These are phyloP conservation scores for Tragelaphus strepsiceros DNA, from an alignment of 2,113 vertebrate species.

Conservation along the genomic window DNA sequence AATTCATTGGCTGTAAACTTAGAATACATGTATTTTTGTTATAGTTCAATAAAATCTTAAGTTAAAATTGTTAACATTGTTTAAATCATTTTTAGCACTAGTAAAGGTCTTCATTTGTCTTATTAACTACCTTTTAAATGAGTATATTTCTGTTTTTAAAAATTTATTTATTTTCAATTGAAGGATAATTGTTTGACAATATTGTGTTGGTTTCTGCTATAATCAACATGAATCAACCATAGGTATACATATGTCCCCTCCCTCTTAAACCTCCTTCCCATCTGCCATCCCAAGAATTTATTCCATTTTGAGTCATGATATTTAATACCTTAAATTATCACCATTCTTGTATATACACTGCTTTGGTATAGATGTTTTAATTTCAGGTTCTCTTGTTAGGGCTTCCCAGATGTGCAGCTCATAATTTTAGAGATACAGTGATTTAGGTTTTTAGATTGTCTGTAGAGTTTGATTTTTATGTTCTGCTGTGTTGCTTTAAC, in stretches of 20 bases:
- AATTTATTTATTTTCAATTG: neutral
- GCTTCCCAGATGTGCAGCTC: neutral
- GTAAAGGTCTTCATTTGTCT: neutral
- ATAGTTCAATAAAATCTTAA: neutral
- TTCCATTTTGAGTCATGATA: neutral
- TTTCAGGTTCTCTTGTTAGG: neutral
- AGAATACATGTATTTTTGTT: neutral
- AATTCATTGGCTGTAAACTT: neutral
- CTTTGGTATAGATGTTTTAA: neutral
- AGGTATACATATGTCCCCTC: neutral
- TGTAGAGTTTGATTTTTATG: conserved; percentile 7
- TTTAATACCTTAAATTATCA: neutral
- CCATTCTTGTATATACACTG: neutral
- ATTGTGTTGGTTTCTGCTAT: neutral
- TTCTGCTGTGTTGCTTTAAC: neutral
- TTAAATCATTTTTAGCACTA: neutral
- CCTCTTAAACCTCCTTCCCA: neutral
- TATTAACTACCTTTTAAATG: neutral
- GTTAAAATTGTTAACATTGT: neutral
- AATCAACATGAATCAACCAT: neutral
- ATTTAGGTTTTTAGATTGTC: neutral
- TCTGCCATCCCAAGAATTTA: neutral
- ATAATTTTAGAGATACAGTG: neutral
- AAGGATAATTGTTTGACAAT: neutral
- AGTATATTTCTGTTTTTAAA: neutral